These are phyloP conservation scores for Dryas iulia DNA, from an alignment of 1,140 invertebrate species.

Conservation along the genomic window DNA sequence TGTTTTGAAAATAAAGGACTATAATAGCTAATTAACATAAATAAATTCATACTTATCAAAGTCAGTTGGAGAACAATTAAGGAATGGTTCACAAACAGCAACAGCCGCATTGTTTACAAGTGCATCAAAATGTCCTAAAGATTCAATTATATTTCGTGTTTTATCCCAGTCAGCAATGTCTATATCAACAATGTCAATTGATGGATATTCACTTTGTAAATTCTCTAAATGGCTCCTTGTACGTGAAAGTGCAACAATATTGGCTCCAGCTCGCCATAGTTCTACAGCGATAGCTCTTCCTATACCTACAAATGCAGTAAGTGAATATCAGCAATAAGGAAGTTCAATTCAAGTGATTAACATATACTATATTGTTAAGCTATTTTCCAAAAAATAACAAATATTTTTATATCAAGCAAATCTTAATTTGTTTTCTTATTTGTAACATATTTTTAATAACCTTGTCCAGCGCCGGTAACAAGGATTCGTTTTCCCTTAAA, in stretches of 20 bases:
- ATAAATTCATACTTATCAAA: constrained; percentile 57
- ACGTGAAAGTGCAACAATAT: constrained; percentile 88
- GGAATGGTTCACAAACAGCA: constrained; percentile 65
- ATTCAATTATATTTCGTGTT: constrained; percentile 79
- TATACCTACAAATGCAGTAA: constrained; percentile 82
- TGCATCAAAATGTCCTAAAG: constrained; percentile 71
- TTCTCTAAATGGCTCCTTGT: constrained; percentile 84
- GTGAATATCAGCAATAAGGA: background rate
- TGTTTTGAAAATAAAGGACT: background rate
- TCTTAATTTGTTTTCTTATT: too few relatives aligned
- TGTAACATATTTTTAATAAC: constrained; percentile 62
- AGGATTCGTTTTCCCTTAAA: constrained; percentile 88
- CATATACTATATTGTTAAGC: too few relatives aligned
- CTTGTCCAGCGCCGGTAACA: constrained; percentile 91
- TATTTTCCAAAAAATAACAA: too few relatives aligned
- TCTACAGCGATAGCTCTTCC: constrained; percentile 85
- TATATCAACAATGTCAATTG: constrained; percentile 83
- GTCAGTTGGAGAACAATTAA: constrained; percentile 49
- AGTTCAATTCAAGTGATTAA: too few relatives aligned
- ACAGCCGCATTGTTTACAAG: constrained; percentile 73
- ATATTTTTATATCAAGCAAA: too few relatives aligned
- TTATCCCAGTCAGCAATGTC: constrained; percentile 90
- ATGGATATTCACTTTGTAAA: constrained; percentile 83
- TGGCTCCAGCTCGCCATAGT: constrained; percentile 84
- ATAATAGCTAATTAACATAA: too few relatives aligned